These are phyloP conservation scores for Sphecodes monilicornis DNA, from an alignment of 2,888 invertebrate genomes.

Conservation along the genomic window DNA sequence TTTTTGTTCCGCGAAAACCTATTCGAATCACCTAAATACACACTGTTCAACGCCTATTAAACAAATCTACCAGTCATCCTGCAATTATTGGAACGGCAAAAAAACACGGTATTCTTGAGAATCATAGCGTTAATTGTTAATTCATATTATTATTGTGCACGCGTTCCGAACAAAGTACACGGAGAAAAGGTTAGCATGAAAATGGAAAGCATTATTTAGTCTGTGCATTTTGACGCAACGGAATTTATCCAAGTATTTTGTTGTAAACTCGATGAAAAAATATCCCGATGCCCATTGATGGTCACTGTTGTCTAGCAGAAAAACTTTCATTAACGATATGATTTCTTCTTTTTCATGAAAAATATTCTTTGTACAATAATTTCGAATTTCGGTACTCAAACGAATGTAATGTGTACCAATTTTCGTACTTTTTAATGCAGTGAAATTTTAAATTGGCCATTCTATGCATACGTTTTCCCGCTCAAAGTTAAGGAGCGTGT, in stretches of 20 bases:
- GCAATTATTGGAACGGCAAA: not conserved
- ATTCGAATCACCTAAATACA: not conserved
- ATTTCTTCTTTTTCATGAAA: not conserved
- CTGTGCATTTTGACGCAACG: not conserved
- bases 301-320: not conserved
- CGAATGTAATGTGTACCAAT: not conserved
- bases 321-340: not conserved
- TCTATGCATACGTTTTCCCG: not conserved
- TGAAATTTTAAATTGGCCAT: not conserved
- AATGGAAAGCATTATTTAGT: not conserved
- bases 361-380: not conserved
- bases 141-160: not conserved
- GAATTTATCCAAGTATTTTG: not conserved
- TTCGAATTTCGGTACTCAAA: not conserved
- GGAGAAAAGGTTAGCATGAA: not conserved
- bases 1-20: not conserved
- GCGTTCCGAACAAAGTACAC: not conserved
- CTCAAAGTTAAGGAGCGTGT: not conserved
- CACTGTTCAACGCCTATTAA: not conserved
- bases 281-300: not conserved
- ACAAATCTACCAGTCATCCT: not conserved
- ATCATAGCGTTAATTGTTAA: not conserved
- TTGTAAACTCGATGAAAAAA: not conserved
- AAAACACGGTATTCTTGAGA: not conserved
- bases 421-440: not conserved